A percentile compares a stretch with the other conserved stretches of the same genome.
Conservation (phyloP, 2,113 vertebrate species). For the Burhinus oedicnemus region DNA sequence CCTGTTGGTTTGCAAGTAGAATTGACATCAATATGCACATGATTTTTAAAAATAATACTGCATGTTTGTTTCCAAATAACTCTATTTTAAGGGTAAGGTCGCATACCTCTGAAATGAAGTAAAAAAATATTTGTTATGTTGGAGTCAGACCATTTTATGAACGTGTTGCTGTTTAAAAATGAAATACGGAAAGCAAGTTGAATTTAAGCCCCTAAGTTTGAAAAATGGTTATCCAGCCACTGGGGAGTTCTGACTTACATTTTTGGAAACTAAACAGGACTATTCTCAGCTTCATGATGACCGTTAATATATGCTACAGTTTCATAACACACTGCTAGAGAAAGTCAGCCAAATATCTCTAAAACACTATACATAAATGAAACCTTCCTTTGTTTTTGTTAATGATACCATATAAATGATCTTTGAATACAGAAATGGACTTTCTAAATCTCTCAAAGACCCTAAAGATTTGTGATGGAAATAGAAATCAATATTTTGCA, state of each 20-base stretch:
- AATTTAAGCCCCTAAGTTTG: background rate
- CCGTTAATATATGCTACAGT: background rate
- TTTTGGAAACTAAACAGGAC: background rate
- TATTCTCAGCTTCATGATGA: background rate
- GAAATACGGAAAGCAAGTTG: background rate
- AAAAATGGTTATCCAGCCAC: background rate
- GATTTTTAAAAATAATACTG: background rate
- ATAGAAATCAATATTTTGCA: background rate
- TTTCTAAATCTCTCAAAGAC: background rate
- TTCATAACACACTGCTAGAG: background rate
- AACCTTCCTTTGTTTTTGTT: background rate
- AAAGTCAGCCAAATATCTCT: background rate
- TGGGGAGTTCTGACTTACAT: background rate
- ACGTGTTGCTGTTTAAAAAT: background rate
- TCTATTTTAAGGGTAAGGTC: background rate
- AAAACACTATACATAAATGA: background rate
- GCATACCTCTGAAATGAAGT: background rate
- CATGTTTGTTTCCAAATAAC: background rate
- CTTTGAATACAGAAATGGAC: background rate
- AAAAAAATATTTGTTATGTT: background rate
- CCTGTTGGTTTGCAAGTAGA: background rate
- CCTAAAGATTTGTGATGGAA: background rate
- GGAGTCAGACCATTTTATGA: background rate
- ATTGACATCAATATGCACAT: background rate
- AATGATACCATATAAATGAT: background rate